Percentiles rank a stretch among this genome's conserved stretches.
Conservation (phyloP, 2,888 invertebrate genomes). For the Cerceris ruficornis region DNA sequence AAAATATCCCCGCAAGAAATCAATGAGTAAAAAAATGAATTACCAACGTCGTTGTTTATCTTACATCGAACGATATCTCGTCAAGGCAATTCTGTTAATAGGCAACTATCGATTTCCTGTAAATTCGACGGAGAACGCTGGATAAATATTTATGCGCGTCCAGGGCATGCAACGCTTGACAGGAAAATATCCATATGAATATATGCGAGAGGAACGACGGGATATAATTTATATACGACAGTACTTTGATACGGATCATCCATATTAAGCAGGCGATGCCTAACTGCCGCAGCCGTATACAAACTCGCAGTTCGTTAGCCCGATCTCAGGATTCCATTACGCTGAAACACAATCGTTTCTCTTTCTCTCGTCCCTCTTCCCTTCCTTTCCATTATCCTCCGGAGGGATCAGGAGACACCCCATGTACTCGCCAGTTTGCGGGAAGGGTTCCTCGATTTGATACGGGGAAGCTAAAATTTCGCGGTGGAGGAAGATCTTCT, state of each 20-base stretch:
- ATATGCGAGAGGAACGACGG: background rate
- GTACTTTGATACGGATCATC: conserved; percentile 33
- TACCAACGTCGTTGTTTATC: too few species aligned
- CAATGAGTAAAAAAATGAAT: too few species aligned
- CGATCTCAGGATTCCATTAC: conserved; percentile 21
- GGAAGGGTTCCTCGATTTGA: conserved; percentile 51
- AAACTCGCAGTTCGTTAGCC: conserved; percentile 50
- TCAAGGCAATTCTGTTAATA: background rate
- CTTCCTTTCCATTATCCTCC: background rate
- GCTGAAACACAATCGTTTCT: conserved; percentile 5
- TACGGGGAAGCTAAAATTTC: too few species aligned
- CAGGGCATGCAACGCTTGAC: conserved; percentile 8
- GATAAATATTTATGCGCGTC: conserved; percentile 29
- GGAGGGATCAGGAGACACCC: background rate
- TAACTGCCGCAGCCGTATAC: conserved; percentile 17
- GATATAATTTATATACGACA: conserved; percentile 28
- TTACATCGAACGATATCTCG: too few species aligned
- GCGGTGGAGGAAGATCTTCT: too few species aligned
- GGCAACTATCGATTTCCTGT: background rate
- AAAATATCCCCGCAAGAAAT: too few species aligned
- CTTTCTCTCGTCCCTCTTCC: conserved; percentile 4
- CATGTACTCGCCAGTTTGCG: conserved; percentile 20
- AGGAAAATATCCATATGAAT: conserved; percentile 22
- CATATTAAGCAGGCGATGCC: conserved; percentile 27
- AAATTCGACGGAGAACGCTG: conserved; percentile 1